Base-by-base conservation (phyloP, 2,888 invertebrate species). In the Agonum fuliginosum region DNA sequence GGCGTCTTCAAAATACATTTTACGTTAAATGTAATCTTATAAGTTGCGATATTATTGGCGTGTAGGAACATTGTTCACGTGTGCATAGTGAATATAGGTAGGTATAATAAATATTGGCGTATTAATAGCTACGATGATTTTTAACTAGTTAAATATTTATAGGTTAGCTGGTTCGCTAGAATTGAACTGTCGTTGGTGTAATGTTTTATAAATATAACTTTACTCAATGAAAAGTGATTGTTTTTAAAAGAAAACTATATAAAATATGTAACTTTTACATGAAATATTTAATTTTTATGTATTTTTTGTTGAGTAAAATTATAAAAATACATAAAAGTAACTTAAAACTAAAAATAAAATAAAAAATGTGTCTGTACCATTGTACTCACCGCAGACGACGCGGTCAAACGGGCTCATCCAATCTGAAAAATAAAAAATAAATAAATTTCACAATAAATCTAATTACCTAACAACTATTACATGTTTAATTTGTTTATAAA, bases 341-440 rank as follows among this genome's bases (percentile, higher is more conserved):
- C 79, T 80, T 81, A 89, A 89, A 89, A 80, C 77, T 86, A 89
- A 88, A 89, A 89, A 88, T 89, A 89, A 84, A 85, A 85, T 89
- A 87, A 90, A 85, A 85, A 83, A 89, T 88, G 17, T 88, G 89
- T 91, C 91, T 93, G 91, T 92, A 93, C 93, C 93, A 91, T 92
- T 93, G 87, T 94, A 95, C 94, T 95, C 94, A 93, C 95, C 95
- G 91, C 95, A 96, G 89, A 96, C 95, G 90, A 96, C 95, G 89
- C 95, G 92, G 91, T 96, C 95, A 90, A 95, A 96, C 86, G 95
- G 95, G 90, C 94, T 95, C 95, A 96, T 96, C 95, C 95, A 96
- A 91, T 96, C 95, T 96, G 93, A 87, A 93, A 93, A 90, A 89
- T 88, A 62, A 27, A 48, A 20, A 17, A 30, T 8, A 30, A 30